Percentiles rank a stretch among this genome's conserved stretches.
These are phyloP conservation scores for Linepithema humile DNA, from an alignment of 1,140 invertebrate genomes.

Conservation along the genomic window DNA sequence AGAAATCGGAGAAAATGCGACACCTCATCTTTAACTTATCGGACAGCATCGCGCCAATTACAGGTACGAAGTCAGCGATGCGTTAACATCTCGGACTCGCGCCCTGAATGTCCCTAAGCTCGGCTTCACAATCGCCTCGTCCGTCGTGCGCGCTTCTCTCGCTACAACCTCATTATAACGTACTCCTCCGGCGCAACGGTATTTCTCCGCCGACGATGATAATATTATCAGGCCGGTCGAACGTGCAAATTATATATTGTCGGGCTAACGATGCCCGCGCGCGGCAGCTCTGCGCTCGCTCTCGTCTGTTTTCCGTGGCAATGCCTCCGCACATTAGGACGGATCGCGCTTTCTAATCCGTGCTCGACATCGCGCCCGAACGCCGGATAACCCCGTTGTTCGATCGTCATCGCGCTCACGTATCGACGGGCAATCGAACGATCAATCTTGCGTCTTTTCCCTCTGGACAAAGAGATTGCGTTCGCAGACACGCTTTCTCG, in stretches of 20 bases:
- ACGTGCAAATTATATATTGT: constrained; percentile 57
- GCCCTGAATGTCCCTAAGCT: constrained; percentile 19
- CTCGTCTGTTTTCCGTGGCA: constrained; percentile 49
- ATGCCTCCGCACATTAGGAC: constrained; percentile 61
- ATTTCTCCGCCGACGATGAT: constrained; percentile 36
- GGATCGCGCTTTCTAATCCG: constrained; percentile 58
- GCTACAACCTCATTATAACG: constrained; percentile 28
- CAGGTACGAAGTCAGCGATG: constrained; percentile 13
- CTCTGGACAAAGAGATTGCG: constrained; percentile 1
- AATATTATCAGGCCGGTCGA: constrained; percentile 48
- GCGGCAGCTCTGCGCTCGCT: constrained; percentile 35
- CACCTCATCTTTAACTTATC: constrained; percentile 24
- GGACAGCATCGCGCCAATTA: constrained; percentile 5
- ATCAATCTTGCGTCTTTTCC: constrained; percentile 10
- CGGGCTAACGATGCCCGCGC: constrained; percentile 32
- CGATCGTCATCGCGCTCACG: background rate
- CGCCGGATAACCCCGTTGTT: constrained; percentile 51
- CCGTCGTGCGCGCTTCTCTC: background rate
- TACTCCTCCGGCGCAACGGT: constrained; percentile 27
- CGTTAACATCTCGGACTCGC: constrained; percentile 14
- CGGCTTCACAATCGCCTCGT: background rate
- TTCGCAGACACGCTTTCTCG: background rate
- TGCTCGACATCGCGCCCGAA: constrained; percentile 51
- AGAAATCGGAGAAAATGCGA: constrained; percentile 7
- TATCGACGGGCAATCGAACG: background rate